These are phyloP conservation scores for Callaeas wilsoni DNA, from an alignment of 2,113 vertebrate genomes.

Conservation along the genomic window DNA sequence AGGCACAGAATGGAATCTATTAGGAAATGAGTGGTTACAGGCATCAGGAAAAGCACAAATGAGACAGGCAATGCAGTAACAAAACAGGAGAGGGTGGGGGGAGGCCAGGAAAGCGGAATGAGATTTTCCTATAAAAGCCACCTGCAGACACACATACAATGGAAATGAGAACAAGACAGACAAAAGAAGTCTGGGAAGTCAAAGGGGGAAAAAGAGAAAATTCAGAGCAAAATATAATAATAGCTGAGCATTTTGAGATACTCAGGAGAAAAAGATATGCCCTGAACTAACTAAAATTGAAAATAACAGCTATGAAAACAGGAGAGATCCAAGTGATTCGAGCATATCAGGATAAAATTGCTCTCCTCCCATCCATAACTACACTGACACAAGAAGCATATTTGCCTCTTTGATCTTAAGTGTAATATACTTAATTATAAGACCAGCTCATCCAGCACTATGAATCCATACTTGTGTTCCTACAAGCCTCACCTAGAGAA, in stretches of 20 bases:
- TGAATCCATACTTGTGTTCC: background rate
- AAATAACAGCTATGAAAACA: slow-evolving; percentile 1
- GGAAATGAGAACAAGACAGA: slow-evolving; percentile 38
- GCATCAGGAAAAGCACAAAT: slow-evolving; percentile 2
- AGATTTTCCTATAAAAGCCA: slow-evolving; percentile 29
- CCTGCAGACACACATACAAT: slow-evolving; percentile 36
- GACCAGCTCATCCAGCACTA: background rate
- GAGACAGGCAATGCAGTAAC: background rate
- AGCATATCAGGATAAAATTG: background rate
- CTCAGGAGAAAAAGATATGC: background rate
- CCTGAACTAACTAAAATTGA: slow-evolving; percentile 15
- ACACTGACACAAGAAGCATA: background rate
- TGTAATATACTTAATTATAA: background rate
- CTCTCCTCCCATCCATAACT: background rate
- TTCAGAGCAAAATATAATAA: slow-evolving; percentile 28
- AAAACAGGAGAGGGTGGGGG: background rate
- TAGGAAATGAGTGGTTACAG: slow-evolving; percentile 21
- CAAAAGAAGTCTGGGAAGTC: slow-evolving; percentile 25
- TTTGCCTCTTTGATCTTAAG: background rate
- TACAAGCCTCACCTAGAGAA: background rate
- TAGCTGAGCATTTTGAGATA: slow-evolving; percentile 13
- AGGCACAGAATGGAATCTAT: background rate
- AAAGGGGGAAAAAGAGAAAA: background rate
- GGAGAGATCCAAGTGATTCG: background rate
- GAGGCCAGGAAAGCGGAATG: background rate